Percentiles rank a stretch among this genome's conserved stretches.
Evolutionary conservation across 2,113 vertebrate species (phyloP).

Genomic region (Bettongia penicillata): DNA sequence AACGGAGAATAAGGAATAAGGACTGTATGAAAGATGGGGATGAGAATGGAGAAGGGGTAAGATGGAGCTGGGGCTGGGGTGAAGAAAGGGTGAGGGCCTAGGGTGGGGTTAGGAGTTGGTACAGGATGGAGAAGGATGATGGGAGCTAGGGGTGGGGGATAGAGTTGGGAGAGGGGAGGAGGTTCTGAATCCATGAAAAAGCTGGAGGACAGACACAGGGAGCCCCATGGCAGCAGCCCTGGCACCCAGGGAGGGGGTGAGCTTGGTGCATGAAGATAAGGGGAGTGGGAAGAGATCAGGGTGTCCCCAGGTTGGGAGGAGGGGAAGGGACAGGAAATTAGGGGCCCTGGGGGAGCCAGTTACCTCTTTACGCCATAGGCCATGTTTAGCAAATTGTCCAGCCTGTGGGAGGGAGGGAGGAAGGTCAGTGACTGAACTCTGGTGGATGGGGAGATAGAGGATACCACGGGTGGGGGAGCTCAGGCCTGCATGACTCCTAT

Average conservation of each 20-base stretch:
- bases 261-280: conserved; percentile 40
- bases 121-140: neutral
- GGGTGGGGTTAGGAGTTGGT: neutral
- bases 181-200: conserved; percentile 2
- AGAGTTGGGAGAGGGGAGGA: conserved; percentile 56
- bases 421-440: conserved; percentile 2
- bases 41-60: neutral
- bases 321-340: neutral
- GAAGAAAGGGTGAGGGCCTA: no score
- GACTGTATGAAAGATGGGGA: neutral
- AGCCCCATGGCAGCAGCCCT: conserved; percentile 27
- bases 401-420: conserved; percentile 88
- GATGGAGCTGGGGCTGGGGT: neutral
- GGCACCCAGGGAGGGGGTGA: neutral
- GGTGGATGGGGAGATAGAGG: neutral
- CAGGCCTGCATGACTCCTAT: no score
- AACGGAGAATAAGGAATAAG: neutral
- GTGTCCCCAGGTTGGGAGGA: conserved; percentile 46
- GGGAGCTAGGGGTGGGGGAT: conserved; percentile 53
- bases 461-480: neutral
- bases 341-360: conserved; percentile 78
- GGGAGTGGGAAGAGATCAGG: conserved; percentile 5
- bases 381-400: conserved; percentile 99
- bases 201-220: conserved; percentile 68
- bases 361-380: conserved; percentile 99